A percentile compares a stretch with the other conserved stretches of the same genome.
These are phyloP conservation scores for Bradynema listronoti DNA, from an alignment of 1,140 invertebrate genomes.

Conservation along the genomic window DNA sequence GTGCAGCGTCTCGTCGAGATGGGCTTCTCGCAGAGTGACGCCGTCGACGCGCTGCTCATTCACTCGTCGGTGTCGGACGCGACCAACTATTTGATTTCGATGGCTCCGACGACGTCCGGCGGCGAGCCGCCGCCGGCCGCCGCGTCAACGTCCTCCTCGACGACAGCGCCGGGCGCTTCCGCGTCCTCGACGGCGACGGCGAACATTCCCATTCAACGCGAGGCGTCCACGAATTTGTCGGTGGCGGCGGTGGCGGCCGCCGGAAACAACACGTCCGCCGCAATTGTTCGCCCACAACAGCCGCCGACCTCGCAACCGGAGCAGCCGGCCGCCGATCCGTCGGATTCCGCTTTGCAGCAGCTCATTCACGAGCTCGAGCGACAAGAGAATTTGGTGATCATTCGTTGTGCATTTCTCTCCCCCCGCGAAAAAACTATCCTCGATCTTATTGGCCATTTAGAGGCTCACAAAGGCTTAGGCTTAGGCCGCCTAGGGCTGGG, in stretches of 20 bases:
- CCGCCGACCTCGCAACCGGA: too few species aligned
- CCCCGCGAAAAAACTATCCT: too few species aligned
- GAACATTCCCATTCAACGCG: not conserved
- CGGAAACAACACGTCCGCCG: not conserved
- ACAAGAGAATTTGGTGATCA: too few species aligned
- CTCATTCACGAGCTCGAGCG: too few species aligned
- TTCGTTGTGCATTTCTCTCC: too few species aligned
- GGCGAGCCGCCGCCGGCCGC: slow-evolving; percentile 10
- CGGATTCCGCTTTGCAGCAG: too few species aligned
- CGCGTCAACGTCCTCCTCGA: not conserved
- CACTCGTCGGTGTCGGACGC: slow-evolving; percentile 23
- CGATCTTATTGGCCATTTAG: too few species aligned
- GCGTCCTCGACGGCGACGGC: slow-evolving; percentile 3
- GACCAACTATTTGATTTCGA: slow-evolving; percentile 9
- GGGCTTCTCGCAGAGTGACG: slow-evolving; percentile 33
- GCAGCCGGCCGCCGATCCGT: too few species aligned
- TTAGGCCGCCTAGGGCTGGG: too few species aligned
- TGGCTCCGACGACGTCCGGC: not conserved
- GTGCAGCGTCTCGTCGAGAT: slow-evolving; percentile 27
- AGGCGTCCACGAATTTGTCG: not conserved
- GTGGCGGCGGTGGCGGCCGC: not conserved
- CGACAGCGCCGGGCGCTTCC: slow-evolving; percentile 4
- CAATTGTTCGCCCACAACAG: too few species aligned
- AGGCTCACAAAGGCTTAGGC: too few species aligned
- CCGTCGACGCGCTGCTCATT: slow-evolving; percentile 24